Evolutionary conservation across 2,797 vertebrate genomes (phyloP).

Genomic region (Tadarida brasiliensis): DNA sequence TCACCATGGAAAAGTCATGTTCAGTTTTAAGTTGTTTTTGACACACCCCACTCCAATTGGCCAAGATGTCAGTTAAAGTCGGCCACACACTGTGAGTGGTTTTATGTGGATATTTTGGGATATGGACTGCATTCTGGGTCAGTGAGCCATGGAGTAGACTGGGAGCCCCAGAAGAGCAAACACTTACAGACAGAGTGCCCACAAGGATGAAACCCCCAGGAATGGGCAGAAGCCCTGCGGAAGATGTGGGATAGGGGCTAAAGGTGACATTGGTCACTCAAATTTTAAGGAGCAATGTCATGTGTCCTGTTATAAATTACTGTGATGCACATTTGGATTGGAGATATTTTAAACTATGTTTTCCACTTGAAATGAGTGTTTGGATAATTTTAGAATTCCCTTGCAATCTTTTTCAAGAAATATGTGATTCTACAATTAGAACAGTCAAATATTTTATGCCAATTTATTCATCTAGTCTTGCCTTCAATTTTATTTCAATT

Average conservation of each 20-base stretch:
- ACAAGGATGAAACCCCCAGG: background rate
- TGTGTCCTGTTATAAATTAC: background rate
- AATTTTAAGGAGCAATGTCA: background rate
- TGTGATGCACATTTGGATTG: background rate
- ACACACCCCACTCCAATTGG: background rate
- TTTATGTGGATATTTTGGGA: background rate
- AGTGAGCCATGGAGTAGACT: background rate
- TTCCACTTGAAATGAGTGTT: background rate
- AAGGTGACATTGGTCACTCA: background rate
- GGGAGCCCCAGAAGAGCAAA: background rate
- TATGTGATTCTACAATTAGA: background rate
- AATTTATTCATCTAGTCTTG: background rate
- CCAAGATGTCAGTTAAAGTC: background rate
- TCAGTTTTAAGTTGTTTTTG: background rate
- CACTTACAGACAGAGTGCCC: background rate
- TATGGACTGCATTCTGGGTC: background rate
- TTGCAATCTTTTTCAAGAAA: background rate
- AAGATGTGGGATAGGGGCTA: background rate
- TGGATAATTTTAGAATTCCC: slow-evolving; percentile 49
- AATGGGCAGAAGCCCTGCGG: background rate
- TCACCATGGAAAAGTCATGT: background rate
- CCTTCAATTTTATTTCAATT: slow-evolving; percentile 11
- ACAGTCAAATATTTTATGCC: slow-evolving; percentile 36
- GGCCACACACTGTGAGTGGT: background rate
- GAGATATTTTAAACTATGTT: background rate